Evolutionary conservation across 1,140 invertebrate genomes (phyloP).

Genomic region (Cardiocondyla obscurior): DNA sequence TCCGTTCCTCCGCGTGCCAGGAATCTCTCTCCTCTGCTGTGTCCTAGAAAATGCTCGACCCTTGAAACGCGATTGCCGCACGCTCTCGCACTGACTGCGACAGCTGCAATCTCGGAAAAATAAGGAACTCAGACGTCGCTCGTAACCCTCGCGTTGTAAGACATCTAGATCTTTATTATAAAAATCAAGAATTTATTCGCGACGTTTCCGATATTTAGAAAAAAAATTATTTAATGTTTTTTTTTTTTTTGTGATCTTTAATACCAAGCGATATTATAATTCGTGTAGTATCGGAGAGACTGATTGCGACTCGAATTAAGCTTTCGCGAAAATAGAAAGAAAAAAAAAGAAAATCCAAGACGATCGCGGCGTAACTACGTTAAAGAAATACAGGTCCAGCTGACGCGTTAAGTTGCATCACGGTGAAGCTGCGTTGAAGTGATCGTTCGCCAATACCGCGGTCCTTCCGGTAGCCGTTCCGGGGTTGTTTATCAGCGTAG

Average conservation of each 20-base stretch:
- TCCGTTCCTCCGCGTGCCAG: conserved; percentile 49
- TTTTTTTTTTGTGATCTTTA: background rate
- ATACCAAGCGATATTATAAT: background rate
- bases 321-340: background rate
- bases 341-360: background rate
- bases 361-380: background rate
- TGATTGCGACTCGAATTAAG: background rate
- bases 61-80: conserved; percentile 19
- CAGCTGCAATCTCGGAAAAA: conserved; percentile 23
- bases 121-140: background rate
- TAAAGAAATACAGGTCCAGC: background rate
- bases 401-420: conserved; percentile 21
- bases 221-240: background rate
- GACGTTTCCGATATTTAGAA: background rate
- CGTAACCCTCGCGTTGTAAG: background rate
- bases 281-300: background rate
- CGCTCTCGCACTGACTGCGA: conserved; percentile 2
- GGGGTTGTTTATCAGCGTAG: conserved; percentile 47
- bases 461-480: conserved; percentile 4
- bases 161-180: background rate
- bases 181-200: background rate
- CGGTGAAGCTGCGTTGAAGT: background rate
- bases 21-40: conserved; percentile 15
- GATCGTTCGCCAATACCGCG: conserved; percentile 19
- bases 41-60: conserved; percentile 33